Base-by-base conservation (phyloP, 92 coral and sea anemone species). In the Porites divaricata region DNA sequence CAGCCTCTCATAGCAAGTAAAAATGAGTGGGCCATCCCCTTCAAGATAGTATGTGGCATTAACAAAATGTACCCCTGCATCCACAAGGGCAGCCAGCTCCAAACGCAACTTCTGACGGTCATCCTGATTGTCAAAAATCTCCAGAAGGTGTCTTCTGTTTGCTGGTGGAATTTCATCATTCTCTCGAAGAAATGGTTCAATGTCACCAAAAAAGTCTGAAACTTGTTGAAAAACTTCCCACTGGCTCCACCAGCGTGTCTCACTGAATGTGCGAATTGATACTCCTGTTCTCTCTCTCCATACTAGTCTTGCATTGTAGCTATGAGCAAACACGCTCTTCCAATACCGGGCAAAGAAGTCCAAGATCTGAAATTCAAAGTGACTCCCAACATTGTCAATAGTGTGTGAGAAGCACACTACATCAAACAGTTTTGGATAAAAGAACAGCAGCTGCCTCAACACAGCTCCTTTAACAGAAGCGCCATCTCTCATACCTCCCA, bases 381-480 rank as follows among this genome's bases (percentile, higher is more conserved):
- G 86, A 67, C 61, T 59, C 14, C 85, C 87, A 28, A 85, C 87
- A 85, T 89, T 89, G 72, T 89, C 84, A 14, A 85, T 89, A 45
- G 84, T 85, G 62, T 75, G 91, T 1, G 91, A 88, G 69, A 88
- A 78, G 59, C 91, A 88, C 63, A 67, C 67, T 66, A 80, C 77
- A 56, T 85, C 83, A 19, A 85, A 52, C 26, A 89, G 70, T 75
- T 84, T 84, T 53, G 89, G 74, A 54, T 83, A 89, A 80, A 89
- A 89, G 78, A 89, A 89, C 66, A 72, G 66, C 56, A 89, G 88
- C 62, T 89, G 92, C 64, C 86, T 69, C 62, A 89, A 26, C 61
- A 86, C 92, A 72, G 91, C 88, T 62, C 81, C 81, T 71, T 89
- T 89, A 67, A 84, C 92, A 70, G 92, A 67, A 67, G 89, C 89